Evolutionary conservation across 2,888 invertebrate genomes (phyloP).

Genomic region (Leucophora obtusa): DNA sequence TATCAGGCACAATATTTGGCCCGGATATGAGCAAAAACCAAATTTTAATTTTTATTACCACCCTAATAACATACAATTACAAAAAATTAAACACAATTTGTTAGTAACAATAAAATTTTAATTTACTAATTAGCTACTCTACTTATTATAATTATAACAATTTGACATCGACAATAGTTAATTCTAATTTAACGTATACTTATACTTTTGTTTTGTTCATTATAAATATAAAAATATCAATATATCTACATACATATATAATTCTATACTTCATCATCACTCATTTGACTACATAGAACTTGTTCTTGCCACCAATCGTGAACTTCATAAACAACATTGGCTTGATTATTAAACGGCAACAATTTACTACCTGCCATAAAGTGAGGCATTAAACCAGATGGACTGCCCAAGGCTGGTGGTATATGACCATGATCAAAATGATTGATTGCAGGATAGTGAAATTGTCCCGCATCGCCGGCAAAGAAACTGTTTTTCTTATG

Average conservation of each 20-base stretch:
- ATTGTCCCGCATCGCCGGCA: slow-evolving; percentile 71
- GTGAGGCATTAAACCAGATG: slow-evolving; percentile 72
- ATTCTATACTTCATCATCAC: slow-evolving; percentile 81
- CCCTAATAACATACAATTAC: no score
- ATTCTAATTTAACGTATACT: no score
- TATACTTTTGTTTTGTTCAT: no score
- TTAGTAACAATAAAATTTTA: no score
- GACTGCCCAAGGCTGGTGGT: slow-evolving; percentile 70
- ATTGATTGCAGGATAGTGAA: slow-evolving; percentile 69
- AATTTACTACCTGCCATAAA: slow-evolving; percentile 71
- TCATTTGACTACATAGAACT: slow-evolving; percentile 82
- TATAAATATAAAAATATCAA: no score
- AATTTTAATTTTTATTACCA: no score
- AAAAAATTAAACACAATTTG: no score
- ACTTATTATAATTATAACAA: no score
- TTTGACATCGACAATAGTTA: no score
- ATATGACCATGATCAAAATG: slow-evolving; percentile 68
- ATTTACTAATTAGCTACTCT: no score
- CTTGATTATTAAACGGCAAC: slow-evolving; percentile 75
- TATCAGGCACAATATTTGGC: no score
- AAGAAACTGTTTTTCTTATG: slow-evolving; percentile 72
- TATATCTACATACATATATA: background rate
- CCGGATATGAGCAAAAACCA: no score
- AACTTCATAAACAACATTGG: slow-evolving; percentile 83
- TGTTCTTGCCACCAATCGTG: slow-evolving; percentile 92